Percentiles rank a stretch among this genome's conserved stretches.
These are phyloP conservation scores for Heteronetta atricapilla DNA, from an alignment of 2,113 vertebrate genomes.

Conservation along the genomic window DNA sequence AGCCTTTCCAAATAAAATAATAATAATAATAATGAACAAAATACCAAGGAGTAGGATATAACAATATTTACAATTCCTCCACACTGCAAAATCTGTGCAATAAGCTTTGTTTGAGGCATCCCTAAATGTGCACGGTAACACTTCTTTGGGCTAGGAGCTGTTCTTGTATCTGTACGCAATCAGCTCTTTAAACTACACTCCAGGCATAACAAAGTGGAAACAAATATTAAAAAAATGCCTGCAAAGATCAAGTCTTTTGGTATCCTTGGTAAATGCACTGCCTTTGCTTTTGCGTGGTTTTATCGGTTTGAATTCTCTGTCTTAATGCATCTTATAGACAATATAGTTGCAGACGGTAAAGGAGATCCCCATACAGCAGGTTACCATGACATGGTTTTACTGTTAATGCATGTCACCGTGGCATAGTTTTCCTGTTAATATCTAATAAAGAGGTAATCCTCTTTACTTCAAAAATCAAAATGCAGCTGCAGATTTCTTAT, in stretches of 20 bases:
- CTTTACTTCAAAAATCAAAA: background rate
- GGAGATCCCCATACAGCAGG: background rate
- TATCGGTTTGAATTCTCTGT: background rate
- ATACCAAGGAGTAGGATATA: background rate
- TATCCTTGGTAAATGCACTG: background rate
- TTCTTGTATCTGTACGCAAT: background rate
- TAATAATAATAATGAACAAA: background rate
- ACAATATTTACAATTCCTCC: background rate
- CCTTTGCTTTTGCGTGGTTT: background rate
- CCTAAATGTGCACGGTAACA: background rate
- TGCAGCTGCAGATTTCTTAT: background rate
- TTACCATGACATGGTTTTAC: background rate
- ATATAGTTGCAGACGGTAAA: background rate
- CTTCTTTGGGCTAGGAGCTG: background rate
- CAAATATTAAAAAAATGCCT: background rate
- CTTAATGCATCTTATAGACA: background rate
- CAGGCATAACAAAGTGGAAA: background rate
- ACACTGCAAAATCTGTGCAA: background rate
- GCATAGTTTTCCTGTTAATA: background rate
- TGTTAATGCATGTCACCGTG: background rate
- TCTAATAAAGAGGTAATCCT: background rate
- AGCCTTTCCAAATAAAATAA: background rate
- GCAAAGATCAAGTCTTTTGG: background rate
- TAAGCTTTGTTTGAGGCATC: background rate
- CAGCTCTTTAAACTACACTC: background rate